Evolutionary conservation across 2,888 invertebrate genomes (phyloP), one percentile per base, ranked within the genome.

Genomic region (Lacanobia oleracea): DNA sequence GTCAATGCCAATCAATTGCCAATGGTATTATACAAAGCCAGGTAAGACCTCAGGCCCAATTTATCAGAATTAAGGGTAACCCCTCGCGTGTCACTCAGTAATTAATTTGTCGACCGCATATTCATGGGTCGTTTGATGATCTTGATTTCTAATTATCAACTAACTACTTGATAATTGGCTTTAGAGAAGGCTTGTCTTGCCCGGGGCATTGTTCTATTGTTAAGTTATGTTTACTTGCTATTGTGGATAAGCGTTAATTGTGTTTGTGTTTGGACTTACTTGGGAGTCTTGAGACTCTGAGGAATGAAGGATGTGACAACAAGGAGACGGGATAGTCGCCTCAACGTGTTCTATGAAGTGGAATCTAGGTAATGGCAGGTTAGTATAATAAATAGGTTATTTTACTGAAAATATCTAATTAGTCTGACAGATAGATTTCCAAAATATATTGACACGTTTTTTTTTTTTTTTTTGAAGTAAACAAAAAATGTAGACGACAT

Each of bases 61-160:
- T 67, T 57, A 54, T 65, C 54, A 54, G 40, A 63, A 27, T 54
- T n/a, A 66, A 59, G 65, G 67, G 6, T 53, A 54, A 53, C 67
- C 50, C 50, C 74, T 77, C 62, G 72, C 71, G 63, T 74, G 75
- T 67, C 67, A 48, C 3, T 10, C 27, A 12, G 40, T 73, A 75
- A 71, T 84, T 74, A 83, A 84, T 69, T 68, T 65, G 72, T 57
- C 33, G 9, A 33, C 14, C 63, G 76, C 72, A 84, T 84, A 84
- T 84, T 84, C 84, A 81, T 84, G 76, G 73, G 21, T 50, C 59
- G 54, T 70, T 74, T 71, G 70, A 73, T 67, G 54, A 56, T 69
- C 59, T 65, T 68, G 68, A 79, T 79, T 75, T 57, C 75, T 70
- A 75, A 71, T 73, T 75, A 84, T 45, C 37, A n/a, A 27, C n/a